Evolutionary conservation across 2,797 vertebrate genomes (phyloP).

Genomic region (Amblyraja radiata): DNA sequence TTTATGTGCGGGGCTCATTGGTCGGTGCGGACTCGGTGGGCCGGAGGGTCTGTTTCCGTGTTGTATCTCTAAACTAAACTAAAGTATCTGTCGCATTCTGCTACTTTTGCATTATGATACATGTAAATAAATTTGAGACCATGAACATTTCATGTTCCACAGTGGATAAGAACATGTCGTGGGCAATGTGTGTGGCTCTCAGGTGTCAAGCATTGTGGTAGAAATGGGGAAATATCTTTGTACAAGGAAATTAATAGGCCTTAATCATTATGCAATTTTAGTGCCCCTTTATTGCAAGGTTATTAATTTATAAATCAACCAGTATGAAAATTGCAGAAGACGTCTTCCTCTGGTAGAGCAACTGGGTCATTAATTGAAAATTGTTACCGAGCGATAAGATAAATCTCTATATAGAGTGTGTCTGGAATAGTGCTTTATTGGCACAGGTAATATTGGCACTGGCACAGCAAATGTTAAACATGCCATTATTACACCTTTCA

Average conservation of each 20-base stretch:
- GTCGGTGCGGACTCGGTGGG: too few relatives aligned
- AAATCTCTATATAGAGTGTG: not conserved
- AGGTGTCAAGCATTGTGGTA: not conserved
- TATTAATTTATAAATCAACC: not conserved
- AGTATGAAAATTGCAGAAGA: not conserved
- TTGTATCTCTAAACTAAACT: too few relatives aligned
- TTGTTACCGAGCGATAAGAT: not conserved
- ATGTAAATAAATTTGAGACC: not conserved
- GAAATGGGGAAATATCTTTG: not conserved
- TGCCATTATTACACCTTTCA: not conserved
- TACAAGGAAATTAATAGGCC: not conserved
- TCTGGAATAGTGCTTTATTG: not conserved
- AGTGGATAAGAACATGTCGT: not conserved
- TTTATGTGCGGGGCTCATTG: too few relatives aligned
- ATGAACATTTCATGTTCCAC: not conserved
- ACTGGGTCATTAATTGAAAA: not conserved
- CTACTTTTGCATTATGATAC: not conserved
- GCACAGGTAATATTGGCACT: not conserved
- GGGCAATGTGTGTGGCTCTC: not conserved
- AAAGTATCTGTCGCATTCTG: not conserved
- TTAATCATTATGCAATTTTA: not conserved
- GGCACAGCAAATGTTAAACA: not conserved
- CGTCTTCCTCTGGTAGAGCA: not conserved
- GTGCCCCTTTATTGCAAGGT: not conserved
- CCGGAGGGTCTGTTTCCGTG: too few relatives aligned